A percentile compares a stretch with the other conserved stretches of the same genome.
phyloP scores from a whole-genome alignment of 2,888 invertebrate species.

The Dasysyrphus tricinctus region DNA sequence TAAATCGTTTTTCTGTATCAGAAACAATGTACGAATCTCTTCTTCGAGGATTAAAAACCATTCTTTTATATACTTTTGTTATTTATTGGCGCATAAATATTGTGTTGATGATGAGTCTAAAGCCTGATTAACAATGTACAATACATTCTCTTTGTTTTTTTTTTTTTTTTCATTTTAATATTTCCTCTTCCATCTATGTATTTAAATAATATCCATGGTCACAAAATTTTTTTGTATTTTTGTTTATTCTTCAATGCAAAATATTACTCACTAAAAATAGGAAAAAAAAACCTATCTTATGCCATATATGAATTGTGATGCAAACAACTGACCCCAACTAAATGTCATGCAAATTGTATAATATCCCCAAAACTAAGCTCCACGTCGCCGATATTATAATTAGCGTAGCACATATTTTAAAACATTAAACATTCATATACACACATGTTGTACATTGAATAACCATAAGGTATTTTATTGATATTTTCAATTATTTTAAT shows the following conservation, averaged over 20 bases:
- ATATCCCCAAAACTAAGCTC: neutral
- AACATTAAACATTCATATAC: neutral
- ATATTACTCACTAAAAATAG: neutral
- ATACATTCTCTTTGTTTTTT: too few relatives aligned
- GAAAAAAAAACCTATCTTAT: neutral
- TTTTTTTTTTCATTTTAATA: neutral
- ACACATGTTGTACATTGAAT: conserved; percentile 16
- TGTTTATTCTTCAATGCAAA: conserved; percentile 3
- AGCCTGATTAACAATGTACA: too few relatives aligned
- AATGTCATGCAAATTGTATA: conserved; percentile 25
- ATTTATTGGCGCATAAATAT: too few relatives aligned
- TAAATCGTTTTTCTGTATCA: too few relatives aligned
- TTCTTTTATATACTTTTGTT: too few relatives aligned
- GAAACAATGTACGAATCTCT: too few relatives aligned
- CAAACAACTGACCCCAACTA: conserved; percentile 46
- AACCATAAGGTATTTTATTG: conserved; percentile 14
- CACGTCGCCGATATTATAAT: neutral
- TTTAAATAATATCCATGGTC: conserved; percentile 15
- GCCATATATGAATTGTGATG: conserved; percentile 36
- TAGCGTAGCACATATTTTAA: conserved; percentile 8
- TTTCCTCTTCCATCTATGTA: neutral
- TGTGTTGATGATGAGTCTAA: too few relatives aligned
- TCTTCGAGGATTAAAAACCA: too few relatives aligned
- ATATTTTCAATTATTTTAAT: conserved; percentile 34
- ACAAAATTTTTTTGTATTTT: neutral